Base-by-base conservation (phyloP, 2,888 invertebrate genomes). In the Cantharis lateralis region DNA sequence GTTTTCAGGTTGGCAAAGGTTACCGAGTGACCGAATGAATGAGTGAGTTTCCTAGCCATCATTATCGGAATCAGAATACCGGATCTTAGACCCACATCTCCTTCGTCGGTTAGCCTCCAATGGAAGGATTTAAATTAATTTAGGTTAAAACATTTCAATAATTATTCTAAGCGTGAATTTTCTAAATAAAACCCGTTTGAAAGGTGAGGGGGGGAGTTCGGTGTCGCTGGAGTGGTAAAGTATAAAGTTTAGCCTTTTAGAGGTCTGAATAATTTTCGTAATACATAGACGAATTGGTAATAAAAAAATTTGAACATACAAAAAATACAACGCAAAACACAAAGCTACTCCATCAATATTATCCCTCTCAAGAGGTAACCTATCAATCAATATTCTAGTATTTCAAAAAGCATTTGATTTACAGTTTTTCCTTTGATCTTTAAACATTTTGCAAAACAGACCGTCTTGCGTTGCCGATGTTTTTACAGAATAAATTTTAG, bases 361-460 rank as follows among this genome's bases (percentile, higher is more conserved):
- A 48, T 48, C 48, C 64, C 18, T 66, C 64, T 66, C 64, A 24
- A 66, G 64, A 66, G 64, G 64, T 24, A 66, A 66, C 64, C 64
- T 66, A 66, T 66, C 64, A 66, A 66, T 66, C 64, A 66, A 20
- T 66, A 66, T 18, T 66, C 18, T 66, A 66, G 64, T 66, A 66
- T 66, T 66, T 66, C 62, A 48, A 71, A 75, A 75, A 71, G 24
- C 66, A 64, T 70, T 26, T 61, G 70, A 71, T 26, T 24, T 70
- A 32, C 62, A 70, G 70, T 70, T 69, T 62, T 73, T 18, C 70
- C 75, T 75, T 75, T 75, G 75, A 75, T 75, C 70, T 75, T 26
- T 48, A 20, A 73, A 48, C 48, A 68, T 68, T 62, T 66, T 20
- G 64, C 24, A 11, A 66, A 20, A 66, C 64, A 66, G 13, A 24